Base-by-base conservation (phyloP, 2,113 vertebrate species). In the Motacilla alba region DNA sequence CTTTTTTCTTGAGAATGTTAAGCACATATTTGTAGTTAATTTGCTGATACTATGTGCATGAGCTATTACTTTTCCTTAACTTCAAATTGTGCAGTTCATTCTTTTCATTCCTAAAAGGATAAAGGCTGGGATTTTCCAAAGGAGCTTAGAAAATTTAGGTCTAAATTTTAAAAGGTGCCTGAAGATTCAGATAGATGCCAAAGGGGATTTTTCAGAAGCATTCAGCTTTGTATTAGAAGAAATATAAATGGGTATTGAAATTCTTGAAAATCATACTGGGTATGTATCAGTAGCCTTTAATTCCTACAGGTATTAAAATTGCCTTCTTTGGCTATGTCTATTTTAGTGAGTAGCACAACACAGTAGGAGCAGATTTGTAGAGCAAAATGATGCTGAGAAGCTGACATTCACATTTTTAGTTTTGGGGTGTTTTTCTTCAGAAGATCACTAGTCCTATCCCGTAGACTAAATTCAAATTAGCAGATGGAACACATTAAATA, bases 1-100 rank as follows among this genome's bases (percentile, higher is more conserved):
- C 47, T 97, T 96, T 97, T 95, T 96, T 96, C 92, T 96, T 73
- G 49, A 74, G 90, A 97, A 98, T 97, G 96, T 97, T 97, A 98
- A 98, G 88, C 89, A 95, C 10, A 55, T 91, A 74, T 97, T 97
- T 97, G 90, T 96, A 95, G 92, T 95, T 98, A 97, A 98, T 97
- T 98, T 98, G 89, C 95, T 96, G 97, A 97, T 96, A 94, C 73
- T 79, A 83, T 76, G 84, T 28, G 13, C 69, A 89, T 91, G 95
- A 94, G 58, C 96, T 97, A 94, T 96, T 96, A 96, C 94, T 97
- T 97, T 93, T 92, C 86, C 91, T 95, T 83, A 96, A 80, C 90
- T 95, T 95, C 68, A 94, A 93, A 90, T 94, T 94, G 82, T 91
- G 64, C 59, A 64, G 78, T 90, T 95, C 68, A 55, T 95, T 96